Conservation (phyloP, 1,140 invertebrate species). For the Leptinotarsa texana region DNA sequence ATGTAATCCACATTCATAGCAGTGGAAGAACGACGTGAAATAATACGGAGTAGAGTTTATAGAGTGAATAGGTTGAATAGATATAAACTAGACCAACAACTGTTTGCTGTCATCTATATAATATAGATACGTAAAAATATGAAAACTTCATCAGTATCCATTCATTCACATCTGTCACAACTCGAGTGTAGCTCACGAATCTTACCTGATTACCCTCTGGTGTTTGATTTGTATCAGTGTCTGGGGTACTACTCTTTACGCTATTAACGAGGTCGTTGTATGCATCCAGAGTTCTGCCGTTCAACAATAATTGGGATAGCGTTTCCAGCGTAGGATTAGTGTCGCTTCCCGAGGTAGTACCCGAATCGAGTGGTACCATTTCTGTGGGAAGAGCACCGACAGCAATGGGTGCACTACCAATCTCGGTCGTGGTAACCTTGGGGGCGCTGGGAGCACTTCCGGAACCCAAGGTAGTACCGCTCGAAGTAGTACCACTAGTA, state of each 20-base stretch:
- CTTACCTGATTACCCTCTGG: conserved; percentile 40
- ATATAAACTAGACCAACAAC: too few species aligned
- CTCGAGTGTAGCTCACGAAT: neutral
- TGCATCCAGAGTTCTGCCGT: conserved; percentile 45
- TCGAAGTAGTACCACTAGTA: conserved; percentile 27
- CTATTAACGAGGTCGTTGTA: conserved; percentile 45
- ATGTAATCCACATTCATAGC: too few species aligned
- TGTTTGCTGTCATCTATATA: too few species aligned
- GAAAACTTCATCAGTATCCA: too few species aligned
- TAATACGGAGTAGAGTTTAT: too few species aligned
- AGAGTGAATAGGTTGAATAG: too few species aligned
- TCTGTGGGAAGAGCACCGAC: conserved; percentile 20
- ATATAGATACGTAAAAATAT: too few species aligned
- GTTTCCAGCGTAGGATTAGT: conserved; percentile 38
- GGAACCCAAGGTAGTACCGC: conserved; percentile 35
- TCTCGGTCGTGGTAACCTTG: conserved; percentile 21
- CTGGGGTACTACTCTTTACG: conserved; percentile 11
- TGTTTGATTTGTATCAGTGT: conserved; percentile 33
- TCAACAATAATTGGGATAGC: conserved; percentile 45
- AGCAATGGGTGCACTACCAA: conserved; percentile 4
- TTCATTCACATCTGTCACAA: neutral
- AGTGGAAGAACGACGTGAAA: too few species aligned
- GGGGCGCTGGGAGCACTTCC: conserved; percentile 22
- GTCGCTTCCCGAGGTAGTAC: conserved; percentile 29
- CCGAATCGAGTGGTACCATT: conserved; percentile 23